Percentiles rank a stretch among this genome's conserved stretches.
These are phyloP conservation scores for Coptodon rendalli DNA, from an alignment of 2,113 vertebrate species.

Conservation along the genomic window DNA sequence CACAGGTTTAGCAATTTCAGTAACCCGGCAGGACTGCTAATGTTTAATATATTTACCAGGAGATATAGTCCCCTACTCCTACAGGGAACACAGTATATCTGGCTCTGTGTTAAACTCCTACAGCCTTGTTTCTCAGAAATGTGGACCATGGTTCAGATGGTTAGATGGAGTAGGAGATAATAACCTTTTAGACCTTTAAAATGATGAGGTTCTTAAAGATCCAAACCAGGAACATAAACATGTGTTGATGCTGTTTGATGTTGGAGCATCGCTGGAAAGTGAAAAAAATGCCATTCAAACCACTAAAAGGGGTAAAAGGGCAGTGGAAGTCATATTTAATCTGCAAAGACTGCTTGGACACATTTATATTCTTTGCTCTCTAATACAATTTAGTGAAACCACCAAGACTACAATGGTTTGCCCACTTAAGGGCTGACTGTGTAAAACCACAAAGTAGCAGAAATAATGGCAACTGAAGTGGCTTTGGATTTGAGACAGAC, in stretches of 20 bases:
- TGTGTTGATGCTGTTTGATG: constrained; percentile 61
- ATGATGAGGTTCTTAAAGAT: constrained; percentile 49
- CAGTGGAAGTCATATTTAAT: constrained; percentile 47
- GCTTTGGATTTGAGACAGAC: neutral
- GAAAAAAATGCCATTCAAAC: constrained; percentile 44
- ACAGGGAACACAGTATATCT: neutral
- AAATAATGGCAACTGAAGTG: constrained; percentile 12
- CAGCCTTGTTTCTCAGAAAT: constrained; percentile 7
- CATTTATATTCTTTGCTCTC: constrained; percentile 17
- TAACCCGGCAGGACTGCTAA: neutral
- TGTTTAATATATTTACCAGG: neutral
- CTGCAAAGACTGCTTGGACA: constrained; percentile 34
- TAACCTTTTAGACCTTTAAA: constrained; percentile 49
- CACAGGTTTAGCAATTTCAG: neutral
- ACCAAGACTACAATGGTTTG: constrained; percentile 12
- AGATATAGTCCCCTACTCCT: neutral
- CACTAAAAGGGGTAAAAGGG: constrained; percentile 50
- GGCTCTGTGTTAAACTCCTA: constrained; percentile 6
- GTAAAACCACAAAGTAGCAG: constrained; percentile 30
- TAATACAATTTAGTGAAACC: constrained; percentile 28
- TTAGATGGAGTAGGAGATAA: constrained; percentile 61
- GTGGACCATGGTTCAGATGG: neutral
- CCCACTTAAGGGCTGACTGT: constrained; percentile 23
- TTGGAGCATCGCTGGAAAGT: constrained; percentile 29
- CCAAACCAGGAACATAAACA: constrained; percentile 64